phyloP scores from a whole-genome alignment of 2,797 vertebrate species.

The Scolopax rusticola region DNA sequence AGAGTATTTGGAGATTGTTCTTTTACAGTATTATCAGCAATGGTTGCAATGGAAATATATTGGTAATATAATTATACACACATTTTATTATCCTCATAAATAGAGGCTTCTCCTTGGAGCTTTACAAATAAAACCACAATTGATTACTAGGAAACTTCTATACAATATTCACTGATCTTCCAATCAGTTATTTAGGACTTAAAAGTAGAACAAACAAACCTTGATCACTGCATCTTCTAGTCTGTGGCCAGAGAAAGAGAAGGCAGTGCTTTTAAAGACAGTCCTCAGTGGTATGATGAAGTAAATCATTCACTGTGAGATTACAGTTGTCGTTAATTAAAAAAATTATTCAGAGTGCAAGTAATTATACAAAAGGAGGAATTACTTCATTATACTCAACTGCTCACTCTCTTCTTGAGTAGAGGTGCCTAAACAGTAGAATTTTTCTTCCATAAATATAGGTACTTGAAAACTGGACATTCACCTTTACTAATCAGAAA shows the following conservation, averaged over 20 bases:
- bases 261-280: background rate
- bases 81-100: background rate
- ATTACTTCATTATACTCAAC: background rate
- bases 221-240: background rate
- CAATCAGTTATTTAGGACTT: background rate
- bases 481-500: background rate
- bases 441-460: background rate
- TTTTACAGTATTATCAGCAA: background rate
- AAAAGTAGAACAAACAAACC: background rate
- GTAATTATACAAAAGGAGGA: background rate
- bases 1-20: background rate
- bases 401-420: background rate
- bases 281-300: background rate
- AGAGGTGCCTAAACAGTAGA: background rate
- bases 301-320: background rate
- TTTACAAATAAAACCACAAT: background rate
- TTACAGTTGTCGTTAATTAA: background rate
- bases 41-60: background rate
- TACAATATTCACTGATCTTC: background rate
- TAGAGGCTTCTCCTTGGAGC: background rate
- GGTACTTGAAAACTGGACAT: background rate
- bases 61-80: background rate
- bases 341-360: background rate
- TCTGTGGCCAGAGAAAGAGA: background rate
- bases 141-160: background rate